Evolutionary conservation across 2,888 invertebrate genomes (phyloP).

Genomic region (Trissoscelio sp.): DNA sequence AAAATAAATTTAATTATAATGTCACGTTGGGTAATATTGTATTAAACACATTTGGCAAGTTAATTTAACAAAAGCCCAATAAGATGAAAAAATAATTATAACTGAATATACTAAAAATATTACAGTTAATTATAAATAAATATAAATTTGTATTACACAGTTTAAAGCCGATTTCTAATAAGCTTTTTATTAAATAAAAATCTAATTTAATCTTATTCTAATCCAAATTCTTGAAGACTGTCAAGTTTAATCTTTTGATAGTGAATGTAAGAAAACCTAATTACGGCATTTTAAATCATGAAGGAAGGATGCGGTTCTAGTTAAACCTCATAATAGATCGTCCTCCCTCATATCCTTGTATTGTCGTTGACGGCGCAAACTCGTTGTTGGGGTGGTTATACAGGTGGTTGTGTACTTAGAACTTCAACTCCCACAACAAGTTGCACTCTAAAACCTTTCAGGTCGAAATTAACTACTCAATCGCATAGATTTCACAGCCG

Average conservation of each 20-base stretch:
- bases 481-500: conserved; percentile 49
- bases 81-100: no score
- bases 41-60: no score
- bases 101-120: no score
- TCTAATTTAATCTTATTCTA: no score
- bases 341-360: conserved; percentile 38
- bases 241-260: neutral
- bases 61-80: no score
- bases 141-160: no score
- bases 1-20: no score
- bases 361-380: conserved; percentile 56
- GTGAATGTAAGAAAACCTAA: neutral
- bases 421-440: conserved; percentile 54
- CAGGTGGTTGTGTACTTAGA: conserved; percentile 59
- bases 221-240: neutral
- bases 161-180: no score
- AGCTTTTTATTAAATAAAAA: no score
- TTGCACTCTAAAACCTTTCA: conserved; percentile 56
- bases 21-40: no score
- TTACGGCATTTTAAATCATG: conserved; percentile 2
- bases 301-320: conserved; percentile 2
- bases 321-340: conserved; percentile 12
- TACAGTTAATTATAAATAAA: no score
- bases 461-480: conserved; percentile 54
- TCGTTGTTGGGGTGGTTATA: conserved; percentile 53